A percentile compares a stretch with the other conserved stretches of the same genome.
These are phyloP conservation scores for Cotesia glomerata DNA, from an alignment of 1,140 invertebrate species.

Conservation along the genomic window DNA sequence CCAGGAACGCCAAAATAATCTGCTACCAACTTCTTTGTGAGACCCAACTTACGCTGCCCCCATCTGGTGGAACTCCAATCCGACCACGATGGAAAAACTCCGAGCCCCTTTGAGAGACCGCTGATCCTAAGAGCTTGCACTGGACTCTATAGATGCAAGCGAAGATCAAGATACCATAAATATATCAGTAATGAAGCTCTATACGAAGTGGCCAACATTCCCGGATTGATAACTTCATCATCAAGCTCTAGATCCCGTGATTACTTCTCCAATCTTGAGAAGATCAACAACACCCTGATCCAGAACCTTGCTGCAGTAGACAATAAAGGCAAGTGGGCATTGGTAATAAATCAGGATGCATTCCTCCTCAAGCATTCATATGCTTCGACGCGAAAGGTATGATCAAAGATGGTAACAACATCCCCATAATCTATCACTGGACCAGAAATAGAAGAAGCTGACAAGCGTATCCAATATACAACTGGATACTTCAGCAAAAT, in stretches of 20 bases:
- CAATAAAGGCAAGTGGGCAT: no score
- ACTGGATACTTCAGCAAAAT: no score
- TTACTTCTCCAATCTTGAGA: neutral
- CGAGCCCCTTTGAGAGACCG: constrained; percentile 20
- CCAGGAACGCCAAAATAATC: constrained; percentile 15
- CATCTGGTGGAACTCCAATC: constrained; percentile 4
- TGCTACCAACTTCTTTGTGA: constrained; percentile 30
- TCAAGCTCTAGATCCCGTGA: constrained; percentile 19
- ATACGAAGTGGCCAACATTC: constrained; percentile 21
- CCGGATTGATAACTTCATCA: constrained; percentile 24
- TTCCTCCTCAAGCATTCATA: no score
- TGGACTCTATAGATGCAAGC: neutral
- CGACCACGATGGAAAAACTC: neutral
- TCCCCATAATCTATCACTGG: no score
- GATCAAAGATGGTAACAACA: no score
- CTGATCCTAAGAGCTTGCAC: constrained; percentile 5
- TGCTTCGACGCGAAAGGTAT: no score
- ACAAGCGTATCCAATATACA: no score
- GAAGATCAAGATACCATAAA: neutral
- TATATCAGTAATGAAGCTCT: constrained; percentile 10
- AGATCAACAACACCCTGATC: neutral
- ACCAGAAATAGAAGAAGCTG: no score
- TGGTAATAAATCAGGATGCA: no score
- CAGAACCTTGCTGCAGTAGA: no score
- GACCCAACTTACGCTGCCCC: constrained; percentile 32